Conservation (phyloP, 2,888 invertebrate species). For the Barypeithes pellucidus region DNA sequence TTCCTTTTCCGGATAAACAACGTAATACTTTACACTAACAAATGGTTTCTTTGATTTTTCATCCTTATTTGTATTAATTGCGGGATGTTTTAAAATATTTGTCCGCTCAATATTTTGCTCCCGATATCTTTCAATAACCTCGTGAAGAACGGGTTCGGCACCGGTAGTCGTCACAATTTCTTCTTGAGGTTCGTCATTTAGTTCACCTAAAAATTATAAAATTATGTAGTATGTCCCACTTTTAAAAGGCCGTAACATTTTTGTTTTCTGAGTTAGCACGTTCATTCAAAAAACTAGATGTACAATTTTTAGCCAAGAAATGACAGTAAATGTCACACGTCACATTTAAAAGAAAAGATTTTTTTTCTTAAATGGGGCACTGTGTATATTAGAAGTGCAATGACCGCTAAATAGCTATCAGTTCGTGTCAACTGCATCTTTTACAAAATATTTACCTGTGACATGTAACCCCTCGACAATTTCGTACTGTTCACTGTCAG, state of each 20-base stretch:
- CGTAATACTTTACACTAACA: conserved; percentile 60
- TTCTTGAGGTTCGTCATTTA: conserved; percentile 8
- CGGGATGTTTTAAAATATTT: conserved; percentile 59
- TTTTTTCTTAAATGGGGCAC: too few species aligned
- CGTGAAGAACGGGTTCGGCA: conserved; percentile 7
- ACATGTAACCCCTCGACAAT: conserved; percentile 64
- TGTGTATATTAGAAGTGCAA: too few species aligned
- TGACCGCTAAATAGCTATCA: too few species aligned
- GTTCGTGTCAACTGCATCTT: too few species aligned
- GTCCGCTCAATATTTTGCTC: conserved; percentile 38
- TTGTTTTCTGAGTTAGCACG: too few species aligned
- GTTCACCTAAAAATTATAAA: conserved; percentile 13
- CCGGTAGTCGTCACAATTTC: background rate
- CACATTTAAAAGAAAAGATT: too few species aligned
- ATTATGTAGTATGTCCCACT: background rate
- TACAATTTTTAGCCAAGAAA: too few species aligned
- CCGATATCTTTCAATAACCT: conserved; percentile 16
- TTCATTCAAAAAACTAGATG: too few species aligned
- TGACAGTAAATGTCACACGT: too few species aligned
- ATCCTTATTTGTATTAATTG: conserved; percentile 32
- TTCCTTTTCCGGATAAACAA: conserved; percentile 66
- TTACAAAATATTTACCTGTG: conserved; percentile 56
- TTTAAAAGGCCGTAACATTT: too few species aligned
- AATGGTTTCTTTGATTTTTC: conserved; percentile 50
- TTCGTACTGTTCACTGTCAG: conserved; percentile 63